Base-by-base conservation (phyloP, 2,888 invertebrate genomes). In the Drosophila nr. perissopoda region DNA sequence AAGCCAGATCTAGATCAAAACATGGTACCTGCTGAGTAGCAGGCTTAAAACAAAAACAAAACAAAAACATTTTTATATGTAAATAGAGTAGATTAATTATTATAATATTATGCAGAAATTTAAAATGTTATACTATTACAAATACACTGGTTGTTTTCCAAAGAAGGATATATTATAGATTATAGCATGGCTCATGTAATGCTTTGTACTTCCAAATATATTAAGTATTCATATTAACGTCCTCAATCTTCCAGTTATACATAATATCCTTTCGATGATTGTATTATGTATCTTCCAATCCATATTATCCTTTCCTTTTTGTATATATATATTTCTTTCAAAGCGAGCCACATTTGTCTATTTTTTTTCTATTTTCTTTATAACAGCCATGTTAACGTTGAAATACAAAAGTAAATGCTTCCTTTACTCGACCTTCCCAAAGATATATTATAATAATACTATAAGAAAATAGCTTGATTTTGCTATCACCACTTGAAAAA, bases 1-100 rank as follows among this genome's bases (percentile, higher is more conserved):
- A 95, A 95, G 92, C 94, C 95, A 78, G 92, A 92, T 62, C 61
- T 91, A 68, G 95, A 95, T 81, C 91, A 92, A 82, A 92, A 88
- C 73, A 91, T 88, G 70, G 92, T 92, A 75, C 92, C 92, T 76
- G 90, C 91, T 59, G 92, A 92, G 75, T 92, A 92, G 82, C 42
- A 38, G 65, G 58, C 52, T 62, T 69, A 62, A 64, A 36, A 31
- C 31, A 10, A 31, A 10, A 31, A 31, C 31, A 31, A 27, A 18
- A 6, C 5, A 36, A 27, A 54, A 53, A 60, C 29, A 54, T 56
- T 68, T 67, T 54, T 64, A 67, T 60, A 52, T 81, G 81, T 81
- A 81, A 63, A 82, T 82, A 82, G 66, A 70, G 34, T 81, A 79
- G 79, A 59, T 42, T 80, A 64, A 79, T 52, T 58, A 71, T 63